Evolutionary conservation across 2,888 invertebrate genomes (phyloP).

Genomic region (Polylopha cassiicola): DNA sequence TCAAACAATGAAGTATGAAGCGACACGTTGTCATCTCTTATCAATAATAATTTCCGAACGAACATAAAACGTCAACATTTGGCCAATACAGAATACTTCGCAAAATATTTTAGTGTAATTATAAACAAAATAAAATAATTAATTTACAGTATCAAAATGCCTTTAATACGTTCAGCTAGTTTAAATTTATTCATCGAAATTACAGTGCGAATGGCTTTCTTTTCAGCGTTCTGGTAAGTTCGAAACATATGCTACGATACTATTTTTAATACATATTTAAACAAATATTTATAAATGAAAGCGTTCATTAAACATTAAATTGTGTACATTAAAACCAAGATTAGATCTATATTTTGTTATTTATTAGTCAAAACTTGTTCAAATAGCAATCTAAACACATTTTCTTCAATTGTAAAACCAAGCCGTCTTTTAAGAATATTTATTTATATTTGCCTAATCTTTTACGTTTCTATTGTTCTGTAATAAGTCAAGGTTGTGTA

Average conservation of each 20-base stretch:
- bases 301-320: too few species aligned
- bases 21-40: conserved; percentile 19
- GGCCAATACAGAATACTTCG: conserved; percentile 12
- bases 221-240: conserved; percentile 76
- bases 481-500: too few species aligned
- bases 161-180: conserved; percentile 63
- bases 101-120: conserved; percentile 12
- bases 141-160: conserved; percentile 45
- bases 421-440: too few species aligned
- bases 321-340: background rate
- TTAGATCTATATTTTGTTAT: too few species aligned
- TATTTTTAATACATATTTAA: conserved; percentile 1
- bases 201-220: conserved; percentile 61
- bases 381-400: too few species aligned
- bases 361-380: too few species aligned
- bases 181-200: conserved; percentile 71
- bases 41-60: conserved; percentile 24
- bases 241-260: conserved; percentile 36
- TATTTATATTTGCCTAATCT: too few species aligned
- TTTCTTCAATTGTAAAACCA: too few species aligned
- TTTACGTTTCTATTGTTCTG: too few species aligned
- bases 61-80: conserved; percentile 7
- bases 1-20: too few species aligned
- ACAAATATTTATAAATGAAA: conserved; percentile 17
- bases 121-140: conserved; percentile 18